Evolutionary conservation across 2,113 vertebrate species (phyloP).

Genomic region (Chlamydotis undulata): DNA sequence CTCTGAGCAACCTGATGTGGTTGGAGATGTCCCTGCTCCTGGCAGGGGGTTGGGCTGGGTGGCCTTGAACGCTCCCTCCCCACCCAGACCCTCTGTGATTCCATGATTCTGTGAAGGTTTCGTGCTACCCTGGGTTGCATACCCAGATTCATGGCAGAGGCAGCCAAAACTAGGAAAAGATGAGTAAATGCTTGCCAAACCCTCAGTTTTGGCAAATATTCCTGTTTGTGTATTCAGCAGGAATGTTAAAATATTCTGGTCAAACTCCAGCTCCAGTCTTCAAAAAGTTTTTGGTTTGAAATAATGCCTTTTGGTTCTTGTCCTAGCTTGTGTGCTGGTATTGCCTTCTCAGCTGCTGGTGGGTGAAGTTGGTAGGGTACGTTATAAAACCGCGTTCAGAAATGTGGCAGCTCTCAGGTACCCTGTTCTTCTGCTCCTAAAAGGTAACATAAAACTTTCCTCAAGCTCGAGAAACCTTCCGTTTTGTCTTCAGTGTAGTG

Average conservation of each 20-base stretch:
- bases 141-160: not conserved
- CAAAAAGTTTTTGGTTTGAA: not conserved
- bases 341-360: not conserved
- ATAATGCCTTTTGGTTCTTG: not conserved
- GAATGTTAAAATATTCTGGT: not conserved
- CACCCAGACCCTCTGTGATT: no score
- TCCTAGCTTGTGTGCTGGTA: accelerated
- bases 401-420: accelerated
- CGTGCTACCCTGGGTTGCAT: accelerated
- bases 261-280: not conserved
- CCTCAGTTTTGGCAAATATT: not conserved
- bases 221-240: not conserved
- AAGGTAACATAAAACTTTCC: not conserved
- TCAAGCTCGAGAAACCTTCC: not conserved
- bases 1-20: no score
- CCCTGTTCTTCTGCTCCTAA: not conserved
- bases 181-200: not conserved
- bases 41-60: no score
- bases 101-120: not conserved
- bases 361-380: not conserved
- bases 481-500: accelerated
- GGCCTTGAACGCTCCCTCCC: no score
- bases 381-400: accelerated
- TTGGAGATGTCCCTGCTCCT: no score
- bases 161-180: not conserved